These are phyloP conservation scores for Mylabris phalerata DNA, from an alignment of 1,140 invertebrate genomes.

Conservation along the genomic window DNA sequence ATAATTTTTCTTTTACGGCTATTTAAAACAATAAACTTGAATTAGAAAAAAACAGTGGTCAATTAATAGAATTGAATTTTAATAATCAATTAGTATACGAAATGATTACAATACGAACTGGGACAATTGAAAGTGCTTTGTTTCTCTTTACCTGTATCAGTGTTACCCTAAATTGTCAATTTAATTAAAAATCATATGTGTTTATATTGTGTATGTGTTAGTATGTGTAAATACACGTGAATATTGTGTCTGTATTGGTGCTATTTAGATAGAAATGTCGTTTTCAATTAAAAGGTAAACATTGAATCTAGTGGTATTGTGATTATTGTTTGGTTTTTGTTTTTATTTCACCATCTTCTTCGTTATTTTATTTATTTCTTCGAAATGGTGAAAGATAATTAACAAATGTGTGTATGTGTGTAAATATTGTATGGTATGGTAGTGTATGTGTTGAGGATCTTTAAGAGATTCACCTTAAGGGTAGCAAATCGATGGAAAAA, in stretches of 20 bases:
- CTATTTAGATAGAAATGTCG: neutral
- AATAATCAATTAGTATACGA: too few relatives aligned
- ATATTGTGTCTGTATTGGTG: too few relatives aligned
- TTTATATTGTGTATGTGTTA: constrained; percentile 7
- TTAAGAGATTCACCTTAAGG: constrained; percentile 20
- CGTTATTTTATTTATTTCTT: too few relatives aligned
- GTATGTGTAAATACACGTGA: neutral
- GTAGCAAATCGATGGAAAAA: constrained; percentile 19
- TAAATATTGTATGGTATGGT: constrained; percentile 1
- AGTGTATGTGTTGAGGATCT: constrained; percentile 9
- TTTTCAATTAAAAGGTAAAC: constrained; percentile 28
- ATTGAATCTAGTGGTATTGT: constrained; percentile 26
- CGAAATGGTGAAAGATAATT: too few relatives aligned
- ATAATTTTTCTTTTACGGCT: too few relatives aligned
- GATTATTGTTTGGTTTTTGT: constrained; percentile 5
- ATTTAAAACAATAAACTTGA: too few relatives aligned
- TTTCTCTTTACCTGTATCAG: neutral
- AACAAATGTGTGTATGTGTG: too few relatives aligned
- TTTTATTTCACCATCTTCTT: neutral
- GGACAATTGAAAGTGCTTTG: constrained; percentile 5
- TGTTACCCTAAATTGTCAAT: neutral
- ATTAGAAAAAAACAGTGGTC: too few relatives aligned
- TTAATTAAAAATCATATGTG: neutral
- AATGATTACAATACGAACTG: neutral
- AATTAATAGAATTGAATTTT: too few relatives aligned